Base-by-base conservation (phyloP, 2,888 invertebrate species). In the Cyclophora albipunctata region DNA sequence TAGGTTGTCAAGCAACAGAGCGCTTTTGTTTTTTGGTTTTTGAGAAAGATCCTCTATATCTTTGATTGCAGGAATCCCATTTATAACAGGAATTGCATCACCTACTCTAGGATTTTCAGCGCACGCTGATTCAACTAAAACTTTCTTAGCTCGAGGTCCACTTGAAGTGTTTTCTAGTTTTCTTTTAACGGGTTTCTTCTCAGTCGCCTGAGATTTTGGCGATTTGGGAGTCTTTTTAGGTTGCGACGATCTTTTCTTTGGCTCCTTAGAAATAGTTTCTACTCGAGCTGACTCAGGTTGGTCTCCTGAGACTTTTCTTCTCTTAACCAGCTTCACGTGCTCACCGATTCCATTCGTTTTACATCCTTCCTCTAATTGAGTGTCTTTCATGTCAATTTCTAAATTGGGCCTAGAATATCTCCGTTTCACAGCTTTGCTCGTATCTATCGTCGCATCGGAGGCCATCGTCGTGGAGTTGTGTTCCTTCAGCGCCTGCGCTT, bases 301-400 rank as follows among this genome's bases (percentile, higher is more conserved):
- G 54, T 86, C 87, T 34, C 81, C 75, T 0, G 87, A 84, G 34
- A 90, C 80, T 64, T 91, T 91, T 60, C 90, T 85, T 44, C 90
- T 81, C 62, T 90, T 91, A 51, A 88, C 84, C 45, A 89, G 69
- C 55, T 90, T 89, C 0, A 89, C 89, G 50, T 89, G 89, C 59
- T 89, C 89, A n/a, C 89, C 88, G 6, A 89, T 89, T 3, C 89
- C 86, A 56, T 89, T 89, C 0, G 88, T 83, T 65, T 81, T 85
- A 60, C 86, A 82, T 47, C 69, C 71, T 43, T 87, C 87, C 45
- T 88, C 86, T 3, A 89, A 75, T 57, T 85, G 84, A 7, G 81
- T 81, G 57, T 89, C 86, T 64, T 82, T 84, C 81, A 88, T 81
- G 55, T 89, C 87, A 5, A 89, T 88, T 54, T 89, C 89, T 49